Evolutionary conservation across 2,797 vertebrate species (phyloP), one percentile per base, ranked within the genome.

Genomic region (Cynopterus sphinx): DNA sequence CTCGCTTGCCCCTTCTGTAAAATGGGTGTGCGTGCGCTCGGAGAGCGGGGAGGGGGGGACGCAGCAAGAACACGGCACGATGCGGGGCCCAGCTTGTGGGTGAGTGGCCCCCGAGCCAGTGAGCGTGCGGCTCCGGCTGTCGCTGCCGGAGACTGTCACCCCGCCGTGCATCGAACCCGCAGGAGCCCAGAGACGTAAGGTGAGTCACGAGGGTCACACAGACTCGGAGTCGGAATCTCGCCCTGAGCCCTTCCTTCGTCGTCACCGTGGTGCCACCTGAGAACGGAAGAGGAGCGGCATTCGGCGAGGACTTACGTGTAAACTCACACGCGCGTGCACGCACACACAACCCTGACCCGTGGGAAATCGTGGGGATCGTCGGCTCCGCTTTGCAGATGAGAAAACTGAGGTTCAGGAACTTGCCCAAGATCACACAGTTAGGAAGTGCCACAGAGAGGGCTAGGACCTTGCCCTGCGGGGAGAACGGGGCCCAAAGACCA

Each of bases 41-140:
- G 63, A 55, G 22, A 31, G 46, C 21, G 3, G 15, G n/a, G 15
- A 68, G 39, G 8, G 9, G 5, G 15, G 15, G 43, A 12, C 15
- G 11, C 8, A 3, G 5, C 11, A 31, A 33, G 10, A 0, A 22
- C 53, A 13, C 4, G 28, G 36, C 9, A 0, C 1, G 16, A n/a
- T 6, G 41, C 2, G 19, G 24, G 26, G 13, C 13, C 77, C 41
- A 0, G 21, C 41, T 4, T 11, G 0, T 33, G 6, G 22, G 39
- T 3, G 10, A 11, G 55, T 19, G 5, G 9, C 6, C 0, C 24
- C 21, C 8, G 22, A 41, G n/a, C 24, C 3, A 2, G 19, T 6
- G 19, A 28, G 8, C 5, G 0, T 1, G 43, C 0, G 0, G 46
- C 73, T 17, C 15, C 17, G 0, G 4, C 26, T 2, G 1, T 15